Percentiles rank a stretch among this genome's conserved stretches.
These are phyloP conservation scores for Ptychoptera albimana DNA, from an alignment of 2,888 invertebrate species.

Conservation along the genomic window DNA sequence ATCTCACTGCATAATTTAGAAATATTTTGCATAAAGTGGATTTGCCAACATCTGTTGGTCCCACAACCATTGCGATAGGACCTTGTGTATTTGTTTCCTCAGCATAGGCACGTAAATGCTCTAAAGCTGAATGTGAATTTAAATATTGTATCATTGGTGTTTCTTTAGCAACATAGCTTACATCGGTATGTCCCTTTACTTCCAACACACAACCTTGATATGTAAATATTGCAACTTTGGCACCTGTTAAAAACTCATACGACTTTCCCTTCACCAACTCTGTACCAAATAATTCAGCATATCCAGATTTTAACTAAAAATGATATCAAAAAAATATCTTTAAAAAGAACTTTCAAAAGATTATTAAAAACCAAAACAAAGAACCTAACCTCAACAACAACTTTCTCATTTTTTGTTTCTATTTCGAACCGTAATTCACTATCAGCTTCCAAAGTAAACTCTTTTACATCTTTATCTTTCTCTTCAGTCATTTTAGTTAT, in stretches of 20 bases:
- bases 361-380: no score
- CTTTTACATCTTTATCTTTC: constrained; percentile 24
- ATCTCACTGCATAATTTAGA: constrained; percentile 87
- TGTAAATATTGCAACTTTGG: constrained; percentile 90
- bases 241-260: constrained; percentile 75
- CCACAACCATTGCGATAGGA: constrained; percentile 79
- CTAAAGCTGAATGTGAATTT: constrained; percentile 89
- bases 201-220: constrained; percentile 89
- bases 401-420: constrained; percentile 72
- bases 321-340: no score
- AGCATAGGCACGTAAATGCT: constrained; percentile 70
- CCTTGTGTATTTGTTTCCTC: constrained; percentile 59
- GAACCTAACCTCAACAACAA: constrained; percentile 48
- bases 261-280: constrained; percentile 86
- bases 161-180: constrained; percentile 87
- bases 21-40: constrained; percentile 77
- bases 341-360: background rate
- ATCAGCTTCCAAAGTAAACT: constrained; percentile 73
- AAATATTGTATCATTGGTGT: constrained; percentile 91
- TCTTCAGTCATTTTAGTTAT: constrained; percentile 10
- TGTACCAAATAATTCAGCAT: constrained; percentile 93
- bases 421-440: constrained; percentile 91
- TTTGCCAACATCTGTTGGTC: constrained; percentile 94
- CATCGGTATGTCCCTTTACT: constrained; percentile 76
- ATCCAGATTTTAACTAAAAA: constrained; percentile 65